These are phyloP conservation scores for Lingula anatina DNA, from an alignment of 2,888 invertebrate species.

Conservation along the genomic window DNA sequence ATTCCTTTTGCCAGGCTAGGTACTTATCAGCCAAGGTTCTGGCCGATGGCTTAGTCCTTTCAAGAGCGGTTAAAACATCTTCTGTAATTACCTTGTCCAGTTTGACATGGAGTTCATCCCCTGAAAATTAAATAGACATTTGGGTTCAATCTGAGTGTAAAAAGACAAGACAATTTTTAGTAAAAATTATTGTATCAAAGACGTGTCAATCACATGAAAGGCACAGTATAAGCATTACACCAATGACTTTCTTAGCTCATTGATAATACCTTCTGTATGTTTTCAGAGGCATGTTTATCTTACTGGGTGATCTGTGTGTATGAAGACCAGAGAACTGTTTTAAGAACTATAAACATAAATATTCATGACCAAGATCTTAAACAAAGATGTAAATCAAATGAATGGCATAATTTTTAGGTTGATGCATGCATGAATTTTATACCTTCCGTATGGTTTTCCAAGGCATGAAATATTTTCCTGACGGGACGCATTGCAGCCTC, in stretches of 20 bases:
- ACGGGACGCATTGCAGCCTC: constrained; percentile 80
- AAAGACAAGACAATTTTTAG: neutral
- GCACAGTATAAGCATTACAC: neutral
- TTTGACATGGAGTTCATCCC: constrained; percentile 40
- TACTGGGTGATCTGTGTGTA: too few species aligned
- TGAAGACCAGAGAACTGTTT: too few species aligned
- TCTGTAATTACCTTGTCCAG: constrained; percentile 46
- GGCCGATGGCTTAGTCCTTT: constrained; percentile 51
- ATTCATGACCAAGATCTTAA: too few species aligned
- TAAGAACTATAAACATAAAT: too few species aligned
- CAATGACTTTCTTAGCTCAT: neutral
- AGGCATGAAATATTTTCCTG: constrained; percentile 60
- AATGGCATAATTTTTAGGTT: too few species aligned
- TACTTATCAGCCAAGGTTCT: constrained; percentile 43
- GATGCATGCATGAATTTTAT: too few species aligned
- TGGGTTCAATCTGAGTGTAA: too few species aligned
- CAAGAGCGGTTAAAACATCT: constrained; percentile 46
- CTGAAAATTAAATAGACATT: constrained; percentile 17
- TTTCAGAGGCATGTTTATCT: too few species aligned
- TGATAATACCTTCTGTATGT: too few species aligned
- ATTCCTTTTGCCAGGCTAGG: constrained; percentile 48
- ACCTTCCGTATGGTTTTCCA: constrained; percentile 54
- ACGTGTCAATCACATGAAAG: too few species aligned
- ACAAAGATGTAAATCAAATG: too few species aligned
- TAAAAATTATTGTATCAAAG: too few species aligned